Percentiles rank a stretch among this genome's conserved stretches.
Evolutionary conservation across 2,888 invertebrate genomes (phyloP).

Genomic region (Callosobruchus maculatus): DNA sequence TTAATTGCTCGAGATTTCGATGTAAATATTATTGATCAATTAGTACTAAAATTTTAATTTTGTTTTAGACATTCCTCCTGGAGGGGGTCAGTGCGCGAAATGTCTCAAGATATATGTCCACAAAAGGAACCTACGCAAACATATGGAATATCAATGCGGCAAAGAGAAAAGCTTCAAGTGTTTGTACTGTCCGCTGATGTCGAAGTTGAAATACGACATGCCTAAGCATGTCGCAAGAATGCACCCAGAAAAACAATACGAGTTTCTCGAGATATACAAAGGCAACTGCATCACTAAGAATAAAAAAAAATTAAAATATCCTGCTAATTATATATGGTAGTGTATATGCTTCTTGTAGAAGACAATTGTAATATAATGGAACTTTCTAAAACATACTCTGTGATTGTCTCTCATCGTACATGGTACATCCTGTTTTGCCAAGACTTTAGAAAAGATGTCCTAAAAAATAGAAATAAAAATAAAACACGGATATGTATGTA

Average conservation of each 20-base stretch:
- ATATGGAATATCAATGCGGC: constrained; percentile 26
- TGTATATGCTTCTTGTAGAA: too few species aligned
- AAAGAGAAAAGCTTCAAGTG: constrained; percentile 24
- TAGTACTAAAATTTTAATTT: background rate
- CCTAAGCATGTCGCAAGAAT: constrained; percentile 22
- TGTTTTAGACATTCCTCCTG: background rate
- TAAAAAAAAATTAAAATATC: too few species aligned
- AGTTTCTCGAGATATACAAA: constrained; percentile 16
- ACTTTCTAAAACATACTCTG: too few species aligned
- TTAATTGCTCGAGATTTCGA: too few species aligned
- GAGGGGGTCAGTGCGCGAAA: background rate
- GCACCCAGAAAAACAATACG: constrained; percentile 17
- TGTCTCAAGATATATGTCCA: constrained; percentile 75
- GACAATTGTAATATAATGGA: too few species aligned
- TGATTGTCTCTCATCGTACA: too few species aligned
- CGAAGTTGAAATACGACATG: constrained; percentile 26
- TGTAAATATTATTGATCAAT: too few species aligned
- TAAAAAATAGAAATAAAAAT: too few species aligned
- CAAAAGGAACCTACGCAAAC: constrained; percentile 43
- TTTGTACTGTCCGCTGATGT: constrained; percentile 16
- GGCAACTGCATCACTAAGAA: background rate
- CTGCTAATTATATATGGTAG: too few species aligned
- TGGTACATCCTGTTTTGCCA: too few species aligned
- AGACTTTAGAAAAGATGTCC: too few species aligned
- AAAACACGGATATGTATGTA: too few species aligned